Percentiles rank a stretch among this genome's conserved stretches.
phyloP scores from a whole-genome alignment of 2,113 vertebrate species.

The Paratilapia polleni region DNA sequence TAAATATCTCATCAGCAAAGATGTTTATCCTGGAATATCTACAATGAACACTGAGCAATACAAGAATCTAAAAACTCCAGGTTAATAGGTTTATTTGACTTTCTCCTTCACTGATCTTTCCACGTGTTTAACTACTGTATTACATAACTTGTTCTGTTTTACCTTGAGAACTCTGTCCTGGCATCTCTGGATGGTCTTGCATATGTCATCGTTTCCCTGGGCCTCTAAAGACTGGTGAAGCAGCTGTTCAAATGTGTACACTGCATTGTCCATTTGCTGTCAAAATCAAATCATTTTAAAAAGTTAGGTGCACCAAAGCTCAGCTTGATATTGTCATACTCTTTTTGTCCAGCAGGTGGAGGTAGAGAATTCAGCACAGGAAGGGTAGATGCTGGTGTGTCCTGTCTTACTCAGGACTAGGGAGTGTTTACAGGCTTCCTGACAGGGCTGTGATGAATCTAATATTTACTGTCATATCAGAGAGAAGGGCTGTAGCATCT shows the following conservation, averaged over 20 bases:
- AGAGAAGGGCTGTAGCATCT: not conserved
- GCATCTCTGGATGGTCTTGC: constrained; percentile 91
- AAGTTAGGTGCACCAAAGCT: not conserved
- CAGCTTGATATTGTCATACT: not conserved
- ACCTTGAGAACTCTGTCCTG: constrained; percentile 97
- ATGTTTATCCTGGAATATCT: not conserved
- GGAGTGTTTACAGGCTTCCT: constrained; percentile 15
- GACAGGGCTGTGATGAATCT: not conserved
- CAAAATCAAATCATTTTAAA: not conserved
- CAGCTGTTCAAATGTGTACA: constrained; percentile 95
- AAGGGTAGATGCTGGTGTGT: not conserved
- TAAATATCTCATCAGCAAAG: not conserved
- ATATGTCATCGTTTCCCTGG: constrained; percentile 84
- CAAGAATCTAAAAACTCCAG: not conserved
- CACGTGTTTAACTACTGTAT: not conserved
- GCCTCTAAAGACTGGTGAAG: constrained; percentile 90
- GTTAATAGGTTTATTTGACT: not conserved
- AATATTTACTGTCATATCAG: not conserved
- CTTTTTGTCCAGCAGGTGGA: constrained; percentile 60
- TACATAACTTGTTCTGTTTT: not conserved
- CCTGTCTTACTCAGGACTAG: not conserved
- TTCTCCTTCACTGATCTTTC: not conserved
- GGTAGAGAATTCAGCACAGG: constrained; percentile 9
- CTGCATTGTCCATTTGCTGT: constrained; percentile 95
- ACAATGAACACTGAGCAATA: not conserved